Evolutionary conservation across 2,888 invertebrate genomes (phyloP).

Genomic region (Syrphus vitripennis): DNA sequence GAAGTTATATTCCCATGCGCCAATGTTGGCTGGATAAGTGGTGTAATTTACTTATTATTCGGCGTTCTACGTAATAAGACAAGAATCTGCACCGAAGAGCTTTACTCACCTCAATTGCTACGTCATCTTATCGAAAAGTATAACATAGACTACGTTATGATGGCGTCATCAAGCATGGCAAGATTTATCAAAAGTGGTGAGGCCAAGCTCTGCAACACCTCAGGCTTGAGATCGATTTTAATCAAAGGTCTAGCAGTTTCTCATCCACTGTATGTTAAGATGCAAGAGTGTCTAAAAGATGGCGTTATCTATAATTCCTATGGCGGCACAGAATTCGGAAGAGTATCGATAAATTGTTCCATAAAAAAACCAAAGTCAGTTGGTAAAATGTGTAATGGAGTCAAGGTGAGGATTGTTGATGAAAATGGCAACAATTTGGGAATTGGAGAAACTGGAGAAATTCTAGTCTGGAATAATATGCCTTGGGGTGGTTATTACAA

Average conservation of each 20-base stretch:
- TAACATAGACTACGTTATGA: slow-evolving; percentile 72
- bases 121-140: slow-evolving; percentile 75
- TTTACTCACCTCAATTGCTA: slow-evolving; percentile 74
- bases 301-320: slow-evolving; percentile 75
- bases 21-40: slow-evolving; percentile 78
- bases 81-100: slow-evolving; percentile 75
- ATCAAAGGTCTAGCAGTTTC: slow-evolving; percentile 77
- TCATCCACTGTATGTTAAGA: slow-evolving; percentile 67
- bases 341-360: slow-evolving; percentile 59
- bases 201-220: slow-evolving; percentile 59
- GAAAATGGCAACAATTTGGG: slow-evolving; percentile 76
- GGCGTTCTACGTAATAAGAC: slow-evolving; percentile 29
- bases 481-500: slow-evolving; percentile 79
- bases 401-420: slow-evolving; percentile 77
- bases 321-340: slow-evolving; percentile 76
- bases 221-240: slow-evolving; percentile 73
- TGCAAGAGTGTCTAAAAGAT: slow-evolving; percentile 56
- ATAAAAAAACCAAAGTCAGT: slow-evolving; percentile 74
- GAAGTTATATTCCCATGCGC: slow-evolving; percentile 75
- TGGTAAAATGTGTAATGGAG: slow-evolving; percentile 75
- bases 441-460: slow-evolving; percentile 77
- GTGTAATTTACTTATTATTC: slow-evolving; percentile 73
- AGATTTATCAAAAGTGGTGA: slow-evolving; percentile 71
- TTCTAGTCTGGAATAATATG: slow-evolving; percentile 74
- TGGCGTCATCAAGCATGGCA: neutral